These are phyloP conservation scores for Peromyscus nudipes DNA, from an alignment of 2,797 vertebrate species.

Conservation along the genomic window DNA sequence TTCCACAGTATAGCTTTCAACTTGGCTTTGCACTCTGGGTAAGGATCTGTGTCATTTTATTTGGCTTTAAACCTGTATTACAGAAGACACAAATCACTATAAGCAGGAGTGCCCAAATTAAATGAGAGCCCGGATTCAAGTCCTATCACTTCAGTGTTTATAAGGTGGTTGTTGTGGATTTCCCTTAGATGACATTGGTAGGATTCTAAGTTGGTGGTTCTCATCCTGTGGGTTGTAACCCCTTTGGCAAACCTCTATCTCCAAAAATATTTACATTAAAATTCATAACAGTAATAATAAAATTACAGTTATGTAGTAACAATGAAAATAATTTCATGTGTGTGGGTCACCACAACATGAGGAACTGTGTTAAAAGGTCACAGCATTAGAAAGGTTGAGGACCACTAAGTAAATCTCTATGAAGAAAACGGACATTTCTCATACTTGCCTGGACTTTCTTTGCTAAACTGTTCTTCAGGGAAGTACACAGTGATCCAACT, in stretches of 20 bases:
- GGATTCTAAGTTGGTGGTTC: conserved; percentile 22
- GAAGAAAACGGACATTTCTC: conserved; percentile 45
- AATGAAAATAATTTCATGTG: neutral
- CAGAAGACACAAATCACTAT: conserved; percentile 50
- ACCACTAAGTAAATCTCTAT: conserved; percentile 37
- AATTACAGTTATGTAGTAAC: neutral
- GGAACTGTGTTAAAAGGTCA: neutral
- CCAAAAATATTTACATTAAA: neutral
- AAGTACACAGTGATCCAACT: neutral
- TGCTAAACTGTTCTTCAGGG: conserved; percentile 23
- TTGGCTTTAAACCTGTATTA: conserved; percentile 72
- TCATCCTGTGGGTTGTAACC: neutral
- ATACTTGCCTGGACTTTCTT: conserved; percentile 24
- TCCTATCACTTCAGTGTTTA: neutral
- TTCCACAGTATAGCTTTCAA: conserved; percentile 44
- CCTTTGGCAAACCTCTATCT: neutral
- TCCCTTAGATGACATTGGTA: neutral
- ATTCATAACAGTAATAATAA: neutral
- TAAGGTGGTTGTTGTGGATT: conserved; percentile 57
- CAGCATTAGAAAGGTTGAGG: neutral
- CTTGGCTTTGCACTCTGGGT: conserved; percentile 66
- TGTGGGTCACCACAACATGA: neutral
- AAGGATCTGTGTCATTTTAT: conserved; percentile 73
- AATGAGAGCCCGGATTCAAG: conserved; percentile 58
- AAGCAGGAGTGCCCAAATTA: conserved; percentile 60